Evolutionary conservation across 2,797 vertebrate genomes (phyloP).

Genomic region (Phaenicophaeus curvirostris): DNA sequence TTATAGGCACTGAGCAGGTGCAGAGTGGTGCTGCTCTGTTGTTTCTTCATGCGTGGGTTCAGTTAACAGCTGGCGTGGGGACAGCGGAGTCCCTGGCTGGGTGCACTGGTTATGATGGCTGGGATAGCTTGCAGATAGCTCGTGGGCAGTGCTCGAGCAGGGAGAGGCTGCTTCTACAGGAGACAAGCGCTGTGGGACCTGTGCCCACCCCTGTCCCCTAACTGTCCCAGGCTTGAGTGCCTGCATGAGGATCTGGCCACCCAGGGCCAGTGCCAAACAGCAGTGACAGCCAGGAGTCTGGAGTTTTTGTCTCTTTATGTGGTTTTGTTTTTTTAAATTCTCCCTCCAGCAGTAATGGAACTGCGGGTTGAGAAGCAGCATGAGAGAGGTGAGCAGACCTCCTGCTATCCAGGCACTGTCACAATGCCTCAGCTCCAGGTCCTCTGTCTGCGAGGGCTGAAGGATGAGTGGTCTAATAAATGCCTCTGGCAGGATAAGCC

Average conservation of each 20-base stretch:
- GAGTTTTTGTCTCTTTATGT: neutral
- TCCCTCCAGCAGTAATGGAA: neutral
- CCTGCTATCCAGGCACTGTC: neutral
- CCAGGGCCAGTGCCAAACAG: neutral
- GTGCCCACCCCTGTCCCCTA: neutral
- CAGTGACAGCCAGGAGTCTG: neutral
- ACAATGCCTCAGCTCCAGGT: neutral
- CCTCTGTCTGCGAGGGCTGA: neutral
- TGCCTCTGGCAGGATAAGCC: neutral
- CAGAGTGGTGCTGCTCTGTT: neutral
- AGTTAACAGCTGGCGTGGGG: neutral
- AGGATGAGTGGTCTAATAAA: neutral
- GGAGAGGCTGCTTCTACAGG: neutral
- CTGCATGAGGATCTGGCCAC: neutral
- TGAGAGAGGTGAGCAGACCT: neutral
- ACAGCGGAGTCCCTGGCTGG: neutral
- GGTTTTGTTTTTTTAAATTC: neutral
- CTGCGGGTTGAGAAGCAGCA: neutral
- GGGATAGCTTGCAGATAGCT: neutral
- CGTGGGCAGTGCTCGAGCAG: neutral
- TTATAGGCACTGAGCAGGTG: neutral
- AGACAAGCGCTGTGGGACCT: rapidly evolving
- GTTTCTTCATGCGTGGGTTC: neutral
- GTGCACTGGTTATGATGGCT: neutral
- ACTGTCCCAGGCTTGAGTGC: neutral